These are phyloP conservation scores for Macrochelys suwanniensis DNA, from an alignment of 2,797 vertebrate genomes.

Conservation along the genomic window DNA sequence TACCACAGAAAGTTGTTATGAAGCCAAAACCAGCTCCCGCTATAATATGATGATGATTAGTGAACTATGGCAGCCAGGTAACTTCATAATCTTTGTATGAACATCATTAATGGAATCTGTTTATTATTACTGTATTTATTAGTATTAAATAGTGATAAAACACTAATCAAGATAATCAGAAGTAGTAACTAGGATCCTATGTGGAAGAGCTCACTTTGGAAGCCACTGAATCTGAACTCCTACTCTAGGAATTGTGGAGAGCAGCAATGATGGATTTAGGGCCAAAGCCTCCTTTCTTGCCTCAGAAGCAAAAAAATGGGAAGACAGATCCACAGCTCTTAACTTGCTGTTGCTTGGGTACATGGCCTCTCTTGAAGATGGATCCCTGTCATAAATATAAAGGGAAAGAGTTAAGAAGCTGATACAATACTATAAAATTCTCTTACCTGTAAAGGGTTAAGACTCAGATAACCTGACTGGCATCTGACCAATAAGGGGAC, in stretches of 20 bases:
- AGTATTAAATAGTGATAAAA: conserved; percentile 15
- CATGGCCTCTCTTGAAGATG: not conserved
- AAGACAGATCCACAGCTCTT: not conserved
- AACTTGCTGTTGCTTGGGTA: not conserved
- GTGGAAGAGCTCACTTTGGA: conserved; percentile 20
- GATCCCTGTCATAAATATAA: accelerated
- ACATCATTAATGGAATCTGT: not conserved
- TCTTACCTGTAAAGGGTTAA: no score
- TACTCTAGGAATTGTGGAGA: not conserved
- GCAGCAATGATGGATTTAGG: not conserved
- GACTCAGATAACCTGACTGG: no score
- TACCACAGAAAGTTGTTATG: conserved; percentile 64
- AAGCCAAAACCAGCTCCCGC: not conserved
- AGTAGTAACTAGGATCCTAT: not conserved
- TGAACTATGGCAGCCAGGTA: conserved; percentile 37
- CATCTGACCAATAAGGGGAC: no score
- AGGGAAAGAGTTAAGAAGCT: no score
- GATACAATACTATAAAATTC: no score
- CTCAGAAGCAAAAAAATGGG: not conserved
- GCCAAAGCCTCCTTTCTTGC: conserved; percentile 9
- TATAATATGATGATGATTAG: conserved; percentile 46
- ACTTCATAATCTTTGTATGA: conserved; percentile 9
- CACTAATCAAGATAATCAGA: conserved; percentile 18
- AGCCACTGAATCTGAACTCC: conserved; percentile 1
- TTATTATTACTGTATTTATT: conserved; percentile 47